These are phyloP conservation scores for Symphodus melops DNA, from an alignment of 2,113 vertebrate genomes.

Conservation along the genomic window DNA sequence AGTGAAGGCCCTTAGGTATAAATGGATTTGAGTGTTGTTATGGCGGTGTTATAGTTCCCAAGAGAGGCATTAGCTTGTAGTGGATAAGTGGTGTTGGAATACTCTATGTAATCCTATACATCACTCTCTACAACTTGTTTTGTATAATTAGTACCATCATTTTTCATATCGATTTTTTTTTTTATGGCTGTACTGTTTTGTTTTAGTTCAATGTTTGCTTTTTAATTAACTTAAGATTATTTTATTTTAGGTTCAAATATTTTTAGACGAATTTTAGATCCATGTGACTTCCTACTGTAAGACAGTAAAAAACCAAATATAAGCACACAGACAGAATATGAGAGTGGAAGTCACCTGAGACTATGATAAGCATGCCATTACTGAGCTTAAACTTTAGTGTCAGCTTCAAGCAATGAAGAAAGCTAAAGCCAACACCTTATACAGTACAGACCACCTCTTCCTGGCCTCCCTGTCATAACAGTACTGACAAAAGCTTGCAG, in stretches of 20 bases:
- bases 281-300: background rate
- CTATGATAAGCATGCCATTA: background rate
- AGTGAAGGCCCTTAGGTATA: constrained; percentile 59
- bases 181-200: constrained; percentile 1
- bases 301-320: background rate
- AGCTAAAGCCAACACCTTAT: background rate
- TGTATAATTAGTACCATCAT: constrained; percentile 46
- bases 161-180: constrained; percentile 47
- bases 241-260: background rate
- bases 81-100: constrained; percentile 57
- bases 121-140: constrained; percentile 62
- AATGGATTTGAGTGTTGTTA: constrained; percentile 72
- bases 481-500: no score
- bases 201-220: constrained; percentile 2
- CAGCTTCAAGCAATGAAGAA: background rate
- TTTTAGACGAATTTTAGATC: background rate
- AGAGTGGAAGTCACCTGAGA: background rate
- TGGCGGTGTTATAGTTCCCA: constrained; percentile 63
- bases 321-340: background rate
- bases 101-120: constrained; percentile 36
- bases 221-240: background rate
- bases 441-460: no score
- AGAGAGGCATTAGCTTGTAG: constrained; percentile 64
- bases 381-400: background rate
- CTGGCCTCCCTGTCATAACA: no score